Conservation (phyloP, 2,797 vertebrate species). For the Nothura maculosa region DNA sequence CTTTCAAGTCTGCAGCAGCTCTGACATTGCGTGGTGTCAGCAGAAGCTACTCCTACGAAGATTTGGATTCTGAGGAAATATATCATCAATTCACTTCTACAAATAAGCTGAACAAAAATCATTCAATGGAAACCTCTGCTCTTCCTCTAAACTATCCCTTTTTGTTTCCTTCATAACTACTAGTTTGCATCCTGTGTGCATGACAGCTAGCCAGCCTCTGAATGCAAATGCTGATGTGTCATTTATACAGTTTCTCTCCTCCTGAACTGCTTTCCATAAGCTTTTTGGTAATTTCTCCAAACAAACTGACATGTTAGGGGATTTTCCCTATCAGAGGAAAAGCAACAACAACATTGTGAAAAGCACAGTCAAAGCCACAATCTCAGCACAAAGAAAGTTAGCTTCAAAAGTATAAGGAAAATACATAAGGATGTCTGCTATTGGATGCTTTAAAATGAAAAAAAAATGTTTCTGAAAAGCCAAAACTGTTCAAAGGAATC, state of each 20-base stretch:
- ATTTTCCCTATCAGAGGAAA: slow-evolving; percentile 25
- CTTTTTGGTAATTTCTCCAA: slow-evolving; percentile 28
- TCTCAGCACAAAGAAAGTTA: slow-evolving; percentile 9
- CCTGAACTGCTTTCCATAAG: not conserved
- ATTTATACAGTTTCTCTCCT: not conserved
- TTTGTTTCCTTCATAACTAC: not conserved
- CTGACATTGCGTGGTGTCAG: slow-evolving; percentile 35
- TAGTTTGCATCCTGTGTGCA: not conserved
- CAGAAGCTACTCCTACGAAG: slow-evolving; percentile 52
- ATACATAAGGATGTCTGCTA: not conserved
- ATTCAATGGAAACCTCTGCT: not conserved
- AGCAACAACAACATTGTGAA: slow-evolving; percentile 20
- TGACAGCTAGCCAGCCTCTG: not conserved
- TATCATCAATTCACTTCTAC: slow-evolving; percentile 22
- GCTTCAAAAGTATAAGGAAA: slow-evolving; percentile 4
- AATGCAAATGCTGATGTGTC: not conserved
- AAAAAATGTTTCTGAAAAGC: not conserved
- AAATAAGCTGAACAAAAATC: slow-evolving; percentile 6
- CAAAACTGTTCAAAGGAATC: not conserved
- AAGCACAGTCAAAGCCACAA: not conserved
- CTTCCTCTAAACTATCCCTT: not conserved
- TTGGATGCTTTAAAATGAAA: not conserved
- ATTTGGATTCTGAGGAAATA: slow-evolving; percentile 43
- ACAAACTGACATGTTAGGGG: not conserved
- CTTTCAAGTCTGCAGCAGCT: slow-evolving; percentile 69